Conservation (phyloP, 2,113 vertebrate species). For the Nesoenas mayeri region DNA sequence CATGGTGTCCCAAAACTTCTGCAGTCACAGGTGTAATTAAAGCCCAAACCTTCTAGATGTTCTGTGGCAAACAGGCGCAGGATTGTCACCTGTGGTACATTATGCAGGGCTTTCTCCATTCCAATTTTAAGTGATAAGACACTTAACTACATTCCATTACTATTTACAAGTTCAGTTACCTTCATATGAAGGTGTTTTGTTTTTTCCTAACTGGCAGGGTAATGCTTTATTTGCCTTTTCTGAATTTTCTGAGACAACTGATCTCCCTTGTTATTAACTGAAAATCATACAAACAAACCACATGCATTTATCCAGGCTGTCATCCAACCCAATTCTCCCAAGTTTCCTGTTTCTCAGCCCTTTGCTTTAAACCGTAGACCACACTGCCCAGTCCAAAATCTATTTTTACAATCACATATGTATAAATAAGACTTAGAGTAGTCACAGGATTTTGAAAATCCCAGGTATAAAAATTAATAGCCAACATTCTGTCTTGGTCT, state of each 20-base stretch:
- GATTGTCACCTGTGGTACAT: background rate
- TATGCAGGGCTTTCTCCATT: background rate
- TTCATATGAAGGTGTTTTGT: background rate
- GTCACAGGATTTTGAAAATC: background rate
- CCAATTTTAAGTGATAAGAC: background rate
- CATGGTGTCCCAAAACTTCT: background rate
- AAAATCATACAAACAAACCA: constrained; percentile 57
- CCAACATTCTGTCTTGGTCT: background rate
- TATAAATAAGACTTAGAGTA: background rate
- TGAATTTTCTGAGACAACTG: constrained; percentile 29
- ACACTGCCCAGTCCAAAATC: constrained; percentile 23
- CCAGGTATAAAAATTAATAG: background rate
- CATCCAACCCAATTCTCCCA: constrained; percentile 45
- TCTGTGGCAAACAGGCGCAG: background rate
- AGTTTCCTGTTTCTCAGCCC: constrained; percentile 57
- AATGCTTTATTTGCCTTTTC: background rate
- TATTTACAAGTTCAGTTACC: background rate
- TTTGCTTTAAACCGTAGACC: constrained; percentile 48
- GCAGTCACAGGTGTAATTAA: background rate
- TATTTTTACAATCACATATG: constrained; percentile 18
- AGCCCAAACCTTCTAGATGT: background rate
- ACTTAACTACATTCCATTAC: background rate
- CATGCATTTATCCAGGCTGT: constrained; percentile 48
- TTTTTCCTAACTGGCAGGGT: background rate
- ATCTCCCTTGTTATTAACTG: constrained; percentile 36